Evolutionary conservation across 2,797 vertebrate genomes (phyloP).

Genomic region (Okamejei kenojei): DNA sequence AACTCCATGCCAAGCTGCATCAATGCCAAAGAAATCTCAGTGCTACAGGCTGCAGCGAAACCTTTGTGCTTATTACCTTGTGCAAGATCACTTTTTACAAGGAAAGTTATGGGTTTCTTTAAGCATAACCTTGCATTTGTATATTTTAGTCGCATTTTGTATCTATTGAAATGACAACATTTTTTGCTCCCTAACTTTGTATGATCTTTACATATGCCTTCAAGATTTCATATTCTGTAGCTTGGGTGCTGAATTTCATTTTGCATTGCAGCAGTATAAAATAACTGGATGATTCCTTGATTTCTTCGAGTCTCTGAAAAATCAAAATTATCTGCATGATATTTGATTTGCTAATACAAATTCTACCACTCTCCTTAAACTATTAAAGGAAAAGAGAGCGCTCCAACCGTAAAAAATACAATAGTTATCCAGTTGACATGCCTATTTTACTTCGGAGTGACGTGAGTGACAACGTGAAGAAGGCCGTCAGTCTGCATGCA

Average conservation of each 20-base stretch:
- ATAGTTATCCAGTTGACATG: neutral
- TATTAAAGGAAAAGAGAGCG: neutral
- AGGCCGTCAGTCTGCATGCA: no score
- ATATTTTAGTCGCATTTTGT: neutral
- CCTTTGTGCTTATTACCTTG: neutral
- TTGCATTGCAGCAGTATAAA: neutral
- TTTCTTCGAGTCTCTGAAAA: neutral
- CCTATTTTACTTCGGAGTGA: no score
- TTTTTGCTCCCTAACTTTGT: neutral
- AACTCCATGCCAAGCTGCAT: neutral
- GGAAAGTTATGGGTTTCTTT: neutral
- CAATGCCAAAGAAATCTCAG: neutral
- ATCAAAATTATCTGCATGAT: slow-evolving; percentile 12
- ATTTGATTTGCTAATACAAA: neutral
- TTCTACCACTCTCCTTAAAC: neutral
- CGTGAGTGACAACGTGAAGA: no score
- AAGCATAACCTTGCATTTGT: neutral
- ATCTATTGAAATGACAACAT: neutral
- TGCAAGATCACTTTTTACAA: neutral
- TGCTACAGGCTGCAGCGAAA: neutral
- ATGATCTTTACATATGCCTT: neutral
- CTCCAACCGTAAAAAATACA: neutral
- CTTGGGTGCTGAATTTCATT: neutral
- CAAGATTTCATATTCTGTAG: neutral
- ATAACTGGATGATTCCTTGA: neutral